phyloP scores from a whole-genome alignment of 2,888 invertebrate species.

The Chesias legatella region DNA sequence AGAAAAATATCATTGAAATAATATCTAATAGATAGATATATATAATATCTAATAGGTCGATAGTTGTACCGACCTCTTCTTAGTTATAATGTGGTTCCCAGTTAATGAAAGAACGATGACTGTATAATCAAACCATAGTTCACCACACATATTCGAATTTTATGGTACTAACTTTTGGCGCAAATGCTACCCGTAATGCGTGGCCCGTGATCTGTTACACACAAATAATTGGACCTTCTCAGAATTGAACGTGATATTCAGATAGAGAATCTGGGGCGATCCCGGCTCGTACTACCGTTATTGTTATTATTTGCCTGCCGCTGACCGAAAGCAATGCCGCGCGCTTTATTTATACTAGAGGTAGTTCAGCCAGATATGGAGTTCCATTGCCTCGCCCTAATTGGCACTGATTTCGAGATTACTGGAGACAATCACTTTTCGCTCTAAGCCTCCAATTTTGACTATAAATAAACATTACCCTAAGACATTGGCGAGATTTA shows the following conservation, averaged over 20 bases:
- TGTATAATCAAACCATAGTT: too few relatives aligned
- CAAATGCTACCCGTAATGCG: slow-evolving; percentile 1
- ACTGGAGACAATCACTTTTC: slow-evolving; percentile 22
- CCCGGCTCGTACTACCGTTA: slow-evolving; percentile 42
- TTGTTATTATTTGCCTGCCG: slow-evolving; percentile 46
- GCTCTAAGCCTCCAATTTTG: slow-evolving; percentile 14
- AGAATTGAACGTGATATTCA: slow-evolving; percentile 38
- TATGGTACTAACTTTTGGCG: too few relatives aligned
- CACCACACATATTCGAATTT: too few relatives aligned
- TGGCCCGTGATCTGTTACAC: slow-evolving; percentile 16
- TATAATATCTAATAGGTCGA: too few relatives aligned
- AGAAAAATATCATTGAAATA: too few relatives aligned
- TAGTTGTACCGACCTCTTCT: too few relatives aligned
- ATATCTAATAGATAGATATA: too few relatives aligned
- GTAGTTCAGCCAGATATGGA: slow-evolving; percentile 20
- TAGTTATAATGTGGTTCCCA: too few relatives aligned
- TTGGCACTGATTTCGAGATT: slow-evolving; percentile 28
- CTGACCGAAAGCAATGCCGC: slow-evolving; percentile 21
- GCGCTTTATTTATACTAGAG: slow-evolving; percentile 1
- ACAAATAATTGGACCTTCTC: slow-evolving; percentile 24
- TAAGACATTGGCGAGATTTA: slow-evolving; percentile 17
- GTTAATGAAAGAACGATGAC: too few relatives aligned
- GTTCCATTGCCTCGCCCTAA: slow-evolving; percentile 28
- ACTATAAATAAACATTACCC: slow-evolving; percentile 12
- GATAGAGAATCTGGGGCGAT: slow-evolving; percentile 43